phyloP scores from a whole-genome alignment of 2,113 vertebrate species.

The Alligator sinensis region DNA sequence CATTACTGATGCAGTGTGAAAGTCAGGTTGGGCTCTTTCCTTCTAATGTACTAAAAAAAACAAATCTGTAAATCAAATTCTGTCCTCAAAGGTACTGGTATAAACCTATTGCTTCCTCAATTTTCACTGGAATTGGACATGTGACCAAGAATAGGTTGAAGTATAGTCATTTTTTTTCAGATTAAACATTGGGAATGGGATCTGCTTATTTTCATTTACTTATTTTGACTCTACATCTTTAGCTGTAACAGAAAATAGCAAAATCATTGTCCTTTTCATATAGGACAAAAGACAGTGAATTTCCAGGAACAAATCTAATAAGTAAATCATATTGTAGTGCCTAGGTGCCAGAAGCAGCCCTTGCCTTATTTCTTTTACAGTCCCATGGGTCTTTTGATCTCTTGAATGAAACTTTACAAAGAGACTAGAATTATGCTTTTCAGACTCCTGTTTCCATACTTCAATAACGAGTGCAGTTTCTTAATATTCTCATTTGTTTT shows the following conservation, averaged over 20 bases:
- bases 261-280: background rate
- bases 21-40: background rate
- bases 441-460: background rate
- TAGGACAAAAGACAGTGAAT: background rate
- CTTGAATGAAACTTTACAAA: background rate
- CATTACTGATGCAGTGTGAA: background rate
- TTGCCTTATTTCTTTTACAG: background rate
- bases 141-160: background rate
- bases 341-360: background rate
- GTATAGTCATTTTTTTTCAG: background rate
- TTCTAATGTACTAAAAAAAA: background rate
- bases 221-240: background rate
- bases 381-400: background rate
- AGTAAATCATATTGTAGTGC: background rate
- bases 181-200: background rate
- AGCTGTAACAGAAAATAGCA: background rate
- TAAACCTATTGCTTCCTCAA: background rate
- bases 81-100: background rate
- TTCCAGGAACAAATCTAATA: background rate
- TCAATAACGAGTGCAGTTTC: background rate
- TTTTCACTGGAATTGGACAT: too few species aligned
- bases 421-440: background rate
- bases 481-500: background rate
- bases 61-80: background rate
- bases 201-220: background rate